These are phyloP conservation scores for Teleogryllus oceanicus DNA, from an alignment of 2,888 invertebrate genomes.

Conservation along the genomic window DNA sequence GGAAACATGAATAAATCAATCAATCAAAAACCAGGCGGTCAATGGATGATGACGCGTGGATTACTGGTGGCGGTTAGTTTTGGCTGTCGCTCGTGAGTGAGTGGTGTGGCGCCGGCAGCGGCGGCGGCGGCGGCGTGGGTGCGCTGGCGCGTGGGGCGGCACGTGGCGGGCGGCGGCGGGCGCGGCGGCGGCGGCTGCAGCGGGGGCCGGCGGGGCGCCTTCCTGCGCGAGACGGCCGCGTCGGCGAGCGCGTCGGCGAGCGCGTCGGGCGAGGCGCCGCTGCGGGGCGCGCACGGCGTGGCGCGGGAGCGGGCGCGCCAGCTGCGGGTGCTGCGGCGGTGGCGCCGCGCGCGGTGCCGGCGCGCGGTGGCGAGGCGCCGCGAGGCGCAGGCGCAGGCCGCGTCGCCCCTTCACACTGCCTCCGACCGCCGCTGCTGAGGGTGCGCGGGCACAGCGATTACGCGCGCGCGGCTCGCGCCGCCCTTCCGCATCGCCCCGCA, in stretches of 20 bases:
- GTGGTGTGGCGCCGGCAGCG: no score
- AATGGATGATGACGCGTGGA: no score
- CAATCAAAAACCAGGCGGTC: no score
- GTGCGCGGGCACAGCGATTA: no score
- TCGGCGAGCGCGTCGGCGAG: neutral
- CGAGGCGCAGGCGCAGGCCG: neutral
- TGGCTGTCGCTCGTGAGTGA: no score
- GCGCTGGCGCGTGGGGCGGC: neutral
- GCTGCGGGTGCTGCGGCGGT: neutral
- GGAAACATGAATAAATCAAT: no score
- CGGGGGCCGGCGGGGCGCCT: neutral
- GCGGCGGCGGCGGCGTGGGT: neutral
- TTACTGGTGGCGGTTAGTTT: no score
- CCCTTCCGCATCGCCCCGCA: no score
- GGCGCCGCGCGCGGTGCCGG: neutral
- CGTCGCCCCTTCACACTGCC: no score
- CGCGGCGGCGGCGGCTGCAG: neutral
- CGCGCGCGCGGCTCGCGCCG: no score
- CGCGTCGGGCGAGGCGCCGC: neutral
- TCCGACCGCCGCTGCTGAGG: no score
- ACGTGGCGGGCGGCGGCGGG: neutral
- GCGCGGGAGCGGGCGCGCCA: neutral
- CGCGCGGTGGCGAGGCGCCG: neutral
- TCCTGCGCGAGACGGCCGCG: neutral
- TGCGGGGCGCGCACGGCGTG: neutral